These are phyloP conservation scores for Mythimna vitellina DNA, from an alignment of 2,888 invertebrate species.

Conservation along the genomic window DNA sequence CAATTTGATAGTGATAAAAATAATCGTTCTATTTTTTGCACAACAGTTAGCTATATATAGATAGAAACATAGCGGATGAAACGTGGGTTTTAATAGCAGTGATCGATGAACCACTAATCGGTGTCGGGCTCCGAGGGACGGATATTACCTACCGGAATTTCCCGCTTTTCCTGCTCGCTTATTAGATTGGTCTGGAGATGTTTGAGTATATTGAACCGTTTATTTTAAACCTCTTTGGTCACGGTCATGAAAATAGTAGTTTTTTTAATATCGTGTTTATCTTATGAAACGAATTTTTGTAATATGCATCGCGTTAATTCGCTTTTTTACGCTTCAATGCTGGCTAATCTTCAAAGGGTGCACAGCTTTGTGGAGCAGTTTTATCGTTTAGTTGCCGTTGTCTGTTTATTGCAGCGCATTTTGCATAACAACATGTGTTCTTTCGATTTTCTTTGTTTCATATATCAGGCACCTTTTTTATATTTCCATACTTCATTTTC, in stretches of 20 bases:
- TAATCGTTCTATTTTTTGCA: constrained; percentile 54
- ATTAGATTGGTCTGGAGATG: constrained; percentile 35
- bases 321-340: neutral
- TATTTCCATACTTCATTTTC: neutral
- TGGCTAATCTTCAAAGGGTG: constrained; percentile 14
- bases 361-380: neutral
- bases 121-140: constrained; percentile 22
- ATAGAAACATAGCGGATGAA: constrained; percentile 34
- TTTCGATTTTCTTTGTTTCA: neutral
- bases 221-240: constrained; percentile 42
- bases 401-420: neutral
- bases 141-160: constrained; percentile 36
- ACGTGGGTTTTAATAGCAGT: constrained; percentile 43
- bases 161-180: constrained; percentile 41
- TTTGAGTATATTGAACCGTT: constrained; percentile 7
- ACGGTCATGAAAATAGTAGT: constrained; percentile 35
- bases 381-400: neutral
- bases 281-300: neutral
- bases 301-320: neutral
- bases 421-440: neutral
- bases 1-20: constrained; percentile 50
- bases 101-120: constrained; percentile 56
- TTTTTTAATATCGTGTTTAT: constrained; percentile 32
- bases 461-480: neutral
- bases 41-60: constrained; percentile 56